Base-by-base conservation (phyloP, 2,113 vertebrate genomes). In the Probosciger aterrimus region DNA sequence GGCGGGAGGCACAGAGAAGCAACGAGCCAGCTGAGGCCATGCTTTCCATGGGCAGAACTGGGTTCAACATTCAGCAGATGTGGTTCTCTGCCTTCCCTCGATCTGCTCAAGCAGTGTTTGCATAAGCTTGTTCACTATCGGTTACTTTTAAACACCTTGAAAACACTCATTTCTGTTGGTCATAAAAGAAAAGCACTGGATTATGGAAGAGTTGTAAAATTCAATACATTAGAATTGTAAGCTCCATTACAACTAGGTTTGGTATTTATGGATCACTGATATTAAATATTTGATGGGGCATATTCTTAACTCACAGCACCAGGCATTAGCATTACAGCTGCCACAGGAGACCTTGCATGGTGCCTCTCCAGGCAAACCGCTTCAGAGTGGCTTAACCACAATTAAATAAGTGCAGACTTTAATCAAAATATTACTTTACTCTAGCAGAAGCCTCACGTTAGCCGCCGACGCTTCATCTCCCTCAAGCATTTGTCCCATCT, bases 41-140 rank as follows among this genome's bases (percentile, higher is more conserved):
- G 63, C 44, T 28, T 22, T 6, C 15, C 33, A 4, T 2, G 9
- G 14, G 4, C 35, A 70, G 23, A 39, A 8, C 25, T 0, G 4
- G 22, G 4, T 5, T 37, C 24, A 23, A 1, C 3, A 5, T 2
- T 8, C 35, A 30, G 78, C 1, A 39, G n/a, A 0, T 11, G 23
- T 37, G 11, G 31, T 2, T 47, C 31, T 27, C n/a, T 10, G 57
- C 35, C 64, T 50, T 31, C 19, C 47, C 39, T 23, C 4, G 0
- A 11, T 9, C 64, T 49, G 68, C 64, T 39, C 41, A 33, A 31
- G 41, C 41, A 33, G 31, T 0, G 3, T 18, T 37, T 27, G 2
- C 1, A 0, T 16, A 9, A 69, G 12, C 28, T 46, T 7, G 7
- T 6, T 55, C 39, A 6, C 50, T 35, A 30, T 11, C 2, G 0